Percentiles rank a stretch among this genome's conserved stretches.
Evolutionary conservation across 1,140 invertebrate genomes (phyloP).

Genomic region (Drosophila serrata): DNA sequence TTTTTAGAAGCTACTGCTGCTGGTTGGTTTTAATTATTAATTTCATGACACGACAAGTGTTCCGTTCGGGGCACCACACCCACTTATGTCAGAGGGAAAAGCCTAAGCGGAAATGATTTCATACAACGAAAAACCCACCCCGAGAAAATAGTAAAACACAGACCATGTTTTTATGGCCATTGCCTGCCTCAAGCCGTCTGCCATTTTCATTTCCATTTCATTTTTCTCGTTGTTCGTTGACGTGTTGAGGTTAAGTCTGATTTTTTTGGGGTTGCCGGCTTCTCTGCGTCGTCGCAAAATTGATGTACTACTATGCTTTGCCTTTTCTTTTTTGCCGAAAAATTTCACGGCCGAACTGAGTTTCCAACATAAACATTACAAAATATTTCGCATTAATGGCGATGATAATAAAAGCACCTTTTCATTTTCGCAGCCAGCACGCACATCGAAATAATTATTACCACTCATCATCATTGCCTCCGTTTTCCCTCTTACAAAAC

Average conservation of each 20-base stretch:
- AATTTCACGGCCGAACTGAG: constrained; percentile 53
- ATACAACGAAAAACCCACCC: constrained; percentile 43
- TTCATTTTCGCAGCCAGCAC: constrained; percentile 50
- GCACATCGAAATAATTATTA: constrained; percentile 45
- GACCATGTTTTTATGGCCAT: constrained; percentile 31
- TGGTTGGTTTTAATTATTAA: constrained; percentile 12
- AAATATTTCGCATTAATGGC: constrained; percentile 29
- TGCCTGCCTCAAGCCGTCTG: constrained; percentile 49
- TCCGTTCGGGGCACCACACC: constrained; percentile 34
- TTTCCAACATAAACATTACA: constrained; percentile 48
- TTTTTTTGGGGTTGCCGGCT: constrained; percentile 11
- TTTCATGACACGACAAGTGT: constrained; percentile 47
- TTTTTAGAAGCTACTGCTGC: constrained; percentile 29
- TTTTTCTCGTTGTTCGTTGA: constrained; percentile 18
- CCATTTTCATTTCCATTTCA: constrained; percentile 17
- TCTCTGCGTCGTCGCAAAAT: constrained; percentile 41
- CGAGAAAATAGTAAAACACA: constrained; percentile 12
- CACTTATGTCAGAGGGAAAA: constrained; percentile 45
- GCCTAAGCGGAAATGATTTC: constrained; percentile 57
- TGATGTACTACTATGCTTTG: background rate
- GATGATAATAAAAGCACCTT: constrained; percentile 42
- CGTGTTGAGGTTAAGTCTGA: constrained; percentile 45
- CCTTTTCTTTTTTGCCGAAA: constrained; percentile 1
- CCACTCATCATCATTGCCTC: constrained; percentile 13
- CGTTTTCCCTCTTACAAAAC: constrained; percentile 23